Percentiles rank a stretch among this genome's conserved stretches.
Conservation (phyloP, 2,113 vertebrate species). For the Toxotes chatareus region DNA sequence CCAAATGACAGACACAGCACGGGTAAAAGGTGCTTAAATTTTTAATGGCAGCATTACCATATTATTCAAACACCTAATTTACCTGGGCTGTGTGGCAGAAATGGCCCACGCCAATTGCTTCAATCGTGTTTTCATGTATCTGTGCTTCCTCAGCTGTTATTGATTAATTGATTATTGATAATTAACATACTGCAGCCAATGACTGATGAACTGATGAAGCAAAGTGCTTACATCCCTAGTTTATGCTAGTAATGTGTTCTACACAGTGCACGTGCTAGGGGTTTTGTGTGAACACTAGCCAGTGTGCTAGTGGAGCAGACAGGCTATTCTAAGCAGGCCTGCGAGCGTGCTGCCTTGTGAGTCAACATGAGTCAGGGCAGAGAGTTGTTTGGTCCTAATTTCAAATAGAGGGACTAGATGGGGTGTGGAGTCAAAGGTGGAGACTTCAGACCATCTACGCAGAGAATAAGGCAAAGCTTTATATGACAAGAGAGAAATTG, state of each 20-base stretch:
- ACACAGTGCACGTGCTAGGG: background rate
- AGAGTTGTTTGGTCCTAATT: conserved; percentile 58
- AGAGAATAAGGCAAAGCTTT: background rate
- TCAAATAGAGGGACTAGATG: conserved; percentile 43
- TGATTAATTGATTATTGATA: background rate
- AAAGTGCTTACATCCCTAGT: background rate
- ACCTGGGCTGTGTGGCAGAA: background rate
- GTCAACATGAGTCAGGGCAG: conserved; percentile 74
- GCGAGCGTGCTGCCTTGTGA: conserved; percentile 64
- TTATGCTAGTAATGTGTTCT: background rate
- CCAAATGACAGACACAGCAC: background rate
- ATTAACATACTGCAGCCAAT: background rate
- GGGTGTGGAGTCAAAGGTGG: conserved; percentile 8
- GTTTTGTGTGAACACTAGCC: conserved; percentile 50
- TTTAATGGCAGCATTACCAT: too few species aligned
- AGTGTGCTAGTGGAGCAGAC: conserved; percentile 73
- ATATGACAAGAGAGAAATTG: background rate
- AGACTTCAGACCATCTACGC: background rate
- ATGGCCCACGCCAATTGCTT: too few species aligned
- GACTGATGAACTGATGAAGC: background rate
- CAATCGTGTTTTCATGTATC: background rate
- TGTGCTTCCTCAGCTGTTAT: background rate
- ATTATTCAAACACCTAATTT: background rate
- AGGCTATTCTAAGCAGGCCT: conserved; percentile 77
- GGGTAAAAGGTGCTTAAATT: background rate